These are phyloP conservation scores for Homarus americanus DNA, from an alignment of 1,140 invertebrate genomes.

Conservation along the genomic window DNA sequence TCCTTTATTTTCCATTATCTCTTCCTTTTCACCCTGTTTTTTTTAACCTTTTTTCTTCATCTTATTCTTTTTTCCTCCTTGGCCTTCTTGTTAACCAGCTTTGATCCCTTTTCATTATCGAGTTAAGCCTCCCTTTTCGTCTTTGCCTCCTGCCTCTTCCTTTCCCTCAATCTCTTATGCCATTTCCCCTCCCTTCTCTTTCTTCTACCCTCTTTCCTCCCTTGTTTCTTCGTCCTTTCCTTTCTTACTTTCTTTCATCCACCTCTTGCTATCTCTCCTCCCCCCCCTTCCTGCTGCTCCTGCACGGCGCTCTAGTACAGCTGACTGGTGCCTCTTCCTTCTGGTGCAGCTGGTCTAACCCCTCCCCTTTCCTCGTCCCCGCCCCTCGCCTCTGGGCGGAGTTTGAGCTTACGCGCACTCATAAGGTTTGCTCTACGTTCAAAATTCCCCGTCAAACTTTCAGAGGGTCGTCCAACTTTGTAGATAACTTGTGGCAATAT, in stretches of 20 bases:
- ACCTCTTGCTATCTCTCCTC: background rate
- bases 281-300: background rate
- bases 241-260: background rate
- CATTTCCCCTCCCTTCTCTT: background rate
- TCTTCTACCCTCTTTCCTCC: background rate
- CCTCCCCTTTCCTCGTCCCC: constrained; percentile 11
- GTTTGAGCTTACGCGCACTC: constrained; percentile 45
- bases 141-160: background rate
- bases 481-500: constrained; percentile 69
- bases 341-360: background rate
- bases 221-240: background rate
- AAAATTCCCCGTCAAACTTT: constrained; percentile 59
- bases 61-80: background rate
- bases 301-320: background rate
- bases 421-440: constrained; percentile 48
- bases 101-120: too few relatives aligned
- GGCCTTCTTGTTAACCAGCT: too few relatives aligned
- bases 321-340: constrained; percentile 14
- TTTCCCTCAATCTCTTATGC: background rate
- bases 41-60: background rate
- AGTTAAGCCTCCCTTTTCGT: background rate
- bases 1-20: too few relatives aligned
- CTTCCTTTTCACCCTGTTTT: too few relatives aligned
- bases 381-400: constrained; percentile 43
- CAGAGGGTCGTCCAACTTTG: constrained; percentile 53